Conservation (phyloP, 2,888 invertebrate genomes). For the Orthosia cruda region DNA sequence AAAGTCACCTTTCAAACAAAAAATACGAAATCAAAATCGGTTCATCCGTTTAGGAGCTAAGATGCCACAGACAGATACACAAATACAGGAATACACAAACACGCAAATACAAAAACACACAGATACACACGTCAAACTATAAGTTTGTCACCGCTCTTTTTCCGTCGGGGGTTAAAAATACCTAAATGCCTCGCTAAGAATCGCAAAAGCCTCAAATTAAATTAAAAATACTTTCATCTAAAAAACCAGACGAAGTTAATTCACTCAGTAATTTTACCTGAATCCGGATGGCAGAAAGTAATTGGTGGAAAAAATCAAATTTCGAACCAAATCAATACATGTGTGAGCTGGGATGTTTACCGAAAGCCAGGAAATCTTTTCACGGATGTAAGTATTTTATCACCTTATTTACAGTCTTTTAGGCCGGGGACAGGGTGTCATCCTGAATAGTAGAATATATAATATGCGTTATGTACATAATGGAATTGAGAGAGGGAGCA, state of each 20-base stretch:
- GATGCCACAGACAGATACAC: no score
- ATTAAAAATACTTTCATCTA: neutral
- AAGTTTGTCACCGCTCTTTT: no score
- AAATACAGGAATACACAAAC: no score
- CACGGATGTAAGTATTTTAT: slow-evolving; percentile 12
- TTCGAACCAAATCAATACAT: slow-evolving; percentile 27
- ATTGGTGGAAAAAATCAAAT: slow-evolving; percentile 34
- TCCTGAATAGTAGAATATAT: neutral
- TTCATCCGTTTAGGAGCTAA: no score
- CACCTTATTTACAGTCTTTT: neutral
- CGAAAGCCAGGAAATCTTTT: slow-evolving; percentile 22
- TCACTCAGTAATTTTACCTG: neutral
- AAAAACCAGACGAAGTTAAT: slow-evolving; percentile 12
- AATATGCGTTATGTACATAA: no score
- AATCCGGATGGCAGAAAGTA: slow-evolving; percentile 1
- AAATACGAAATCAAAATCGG: no score
- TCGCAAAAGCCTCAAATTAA: neutral
- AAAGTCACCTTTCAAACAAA: no score
- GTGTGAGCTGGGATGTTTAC: slow-evolving; percentile 14
- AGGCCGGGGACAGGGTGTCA: neutral
- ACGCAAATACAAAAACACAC: no score
- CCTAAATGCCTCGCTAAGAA: neutral
- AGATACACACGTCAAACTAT: no score
- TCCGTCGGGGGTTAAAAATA: no score
- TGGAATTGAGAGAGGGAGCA: no score